Base-by-base conservation (phyloP, 2,797 vertebrate genomes). In the Anolis apletophallus region DNA sequence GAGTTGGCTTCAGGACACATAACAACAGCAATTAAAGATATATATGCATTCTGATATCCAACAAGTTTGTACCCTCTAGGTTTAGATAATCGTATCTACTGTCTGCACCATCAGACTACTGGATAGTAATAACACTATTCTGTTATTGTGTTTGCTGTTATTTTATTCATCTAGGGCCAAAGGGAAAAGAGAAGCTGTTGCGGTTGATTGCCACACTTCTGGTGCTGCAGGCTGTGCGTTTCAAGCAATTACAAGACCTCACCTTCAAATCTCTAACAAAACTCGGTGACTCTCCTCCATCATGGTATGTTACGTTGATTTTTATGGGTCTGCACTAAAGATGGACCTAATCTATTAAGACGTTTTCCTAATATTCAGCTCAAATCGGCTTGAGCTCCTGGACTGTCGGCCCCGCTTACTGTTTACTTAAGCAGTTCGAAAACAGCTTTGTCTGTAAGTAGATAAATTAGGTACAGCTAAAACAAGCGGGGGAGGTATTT, bases 191-290 rank as follows among this genome's bases (percentile, higher is more conserved):
- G 36, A 93, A 94, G 88, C 96, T 98, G 57, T 91, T 97, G 90
- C 95, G 90, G 89, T 89, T 98, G 91, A 88, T 98, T 81, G 97
- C 97, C 17, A 96, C 97, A 19, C 92, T 98, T 88, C 95, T 98
- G 88, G 97, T 98, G 5, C 96, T 98, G 76, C 97, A 98, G 94
- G 90, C 97, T 92, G 91, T 98, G 92, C 54, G 89, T 73, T 89
- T 88, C 89, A 90, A 89, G 88, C 83, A 96, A 88, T 61, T 92
- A n/a, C 93, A 96, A 77, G 95, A 94, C 26, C 91, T 94, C 13
- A 90, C 95, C 80, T 96, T 98, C 64, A 96, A 95, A 90, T 97
- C 94, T 29, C 94, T 97, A 72, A 96, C 97, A 91, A 92, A 92
- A 46, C 83, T 98, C 90, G 92, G 95, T 14, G 92, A 96, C 1